Percentiles rank a stretch among this genome's conserved stretches.
These are phyloP conservation scores for Rugalucina vietnamica DNA, from an alignment of 2,888 invertebrate species.

Conservation along the genomic window DNA sequence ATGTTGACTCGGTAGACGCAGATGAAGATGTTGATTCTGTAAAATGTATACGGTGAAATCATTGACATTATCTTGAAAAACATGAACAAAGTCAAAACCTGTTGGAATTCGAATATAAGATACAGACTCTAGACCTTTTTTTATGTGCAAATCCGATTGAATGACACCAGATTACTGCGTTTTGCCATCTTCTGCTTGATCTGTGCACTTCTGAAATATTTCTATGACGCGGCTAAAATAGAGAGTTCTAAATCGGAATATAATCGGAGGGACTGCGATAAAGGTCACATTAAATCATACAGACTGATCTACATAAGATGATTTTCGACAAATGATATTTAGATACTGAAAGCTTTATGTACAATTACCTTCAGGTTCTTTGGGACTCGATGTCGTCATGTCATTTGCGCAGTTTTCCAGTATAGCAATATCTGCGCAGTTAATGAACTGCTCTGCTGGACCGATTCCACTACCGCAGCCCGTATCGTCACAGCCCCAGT, in stretches of 20 bases:
- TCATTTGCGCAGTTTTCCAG: constrained; percentile 26
- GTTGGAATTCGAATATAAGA: no score
- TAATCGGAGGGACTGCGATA: no score
- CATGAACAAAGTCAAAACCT: no score
- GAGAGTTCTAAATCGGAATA: no score
- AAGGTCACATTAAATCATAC: no score
- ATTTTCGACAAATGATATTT: background rate
- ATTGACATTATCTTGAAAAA: no score
- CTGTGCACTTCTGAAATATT: background rate
- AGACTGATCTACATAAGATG: background rate
- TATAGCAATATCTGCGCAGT: constrained; percentile 63
- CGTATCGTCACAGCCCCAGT: constrained; percentile 51
- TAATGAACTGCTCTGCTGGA: constrained; percentile 60
- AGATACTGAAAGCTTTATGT: no score
- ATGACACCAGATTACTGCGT: no score
- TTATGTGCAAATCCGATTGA: no score
- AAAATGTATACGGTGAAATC: background rate
- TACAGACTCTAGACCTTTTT: no score
- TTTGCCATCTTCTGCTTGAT: no score
- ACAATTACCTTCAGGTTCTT: background rate
- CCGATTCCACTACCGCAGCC: constrained; percentile 58
- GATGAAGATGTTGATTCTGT: background rate
- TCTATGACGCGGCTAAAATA: no score
- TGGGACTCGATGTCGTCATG: background rate
- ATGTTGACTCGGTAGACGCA: background rate